Evolutionary conservation across 2,797 vertebrate species (phyloP).

Genomic region (Schizopygopsis pylzovi): DNA sequence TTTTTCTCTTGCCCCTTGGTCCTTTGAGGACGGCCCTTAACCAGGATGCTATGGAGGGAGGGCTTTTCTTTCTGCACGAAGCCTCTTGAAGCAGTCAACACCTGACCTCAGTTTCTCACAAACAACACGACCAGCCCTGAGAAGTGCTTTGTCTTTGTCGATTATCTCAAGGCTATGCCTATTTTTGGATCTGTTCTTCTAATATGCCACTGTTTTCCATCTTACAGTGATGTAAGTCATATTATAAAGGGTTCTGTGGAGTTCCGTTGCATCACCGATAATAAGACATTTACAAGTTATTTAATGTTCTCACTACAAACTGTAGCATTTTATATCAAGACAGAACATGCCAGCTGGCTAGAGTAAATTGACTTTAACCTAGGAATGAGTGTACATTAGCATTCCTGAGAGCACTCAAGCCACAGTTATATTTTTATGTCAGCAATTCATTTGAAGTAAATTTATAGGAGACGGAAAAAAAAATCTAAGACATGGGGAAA

Average conservation of each 20-base stretch:
- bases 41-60: slow-evolving; percentile 54
- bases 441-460: slow-evolving; percentile 24
- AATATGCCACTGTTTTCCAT: slow-evolving; percentile 38
- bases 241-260: slow-evolving; percentile 19
- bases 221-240: slow-evolving; percentile 31
- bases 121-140: slow-evolving; percentile 65
- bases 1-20: slow-evolving; percentile 53
- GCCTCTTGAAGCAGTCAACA: slow-evolving; percentile 58
- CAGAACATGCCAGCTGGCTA: background rate
- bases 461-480: background rate
- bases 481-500: slow-evolving; percentile 44
- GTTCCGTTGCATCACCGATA: background rate
- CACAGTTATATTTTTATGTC: slow-evolving; percentile 9
- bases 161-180: slow-evolving; percentile 66
- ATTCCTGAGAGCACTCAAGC: background rate
- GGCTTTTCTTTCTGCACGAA: slow-evolving; percentile 55
- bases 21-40: slow-evolving; percentile 45
- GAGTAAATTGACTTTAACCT: slow-evolving; percentile 3
- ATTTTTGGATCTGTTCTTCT: slow-evolving; percentile 57
- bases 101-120: slow-evolving; percentile 70
- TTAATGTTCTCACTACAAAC: slow-evolving; percentile 1
- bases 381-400: background rate
- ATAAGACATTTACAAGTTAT: slow-evolving; percentile 5
- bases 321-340: slow-evolving; percentile 5
- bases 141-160: slow-evolving; percentile 61